Conservation (phyloP, 2,888 invertebrate genomes). For the Itoplectis maculator region DNA sequence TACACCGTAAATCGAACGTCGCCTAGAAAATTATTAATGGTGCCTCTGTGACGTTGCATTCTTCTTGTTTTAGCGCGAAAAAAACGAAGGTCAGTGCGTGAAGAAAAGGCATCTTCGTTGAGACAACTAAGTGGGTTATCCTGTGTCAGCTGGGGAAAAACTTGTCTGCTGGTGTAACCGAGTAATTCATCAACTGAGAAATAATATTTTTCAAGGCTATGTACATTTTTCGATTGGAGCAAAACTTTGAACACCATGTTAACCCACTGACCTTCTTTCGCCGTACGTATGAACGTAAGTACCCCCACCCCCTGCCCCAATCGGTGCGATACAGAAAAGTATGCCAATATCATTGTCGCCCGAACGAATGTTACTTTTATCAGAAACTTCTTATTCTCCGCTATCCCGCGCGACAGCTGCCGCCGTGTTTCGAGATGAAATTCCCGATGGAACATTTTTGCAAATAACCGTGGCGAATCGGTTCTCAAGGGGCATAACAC, state of each 20-base stretch:
- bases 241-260: too few species aligned
- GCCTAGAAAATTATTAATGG: constrained; percentile 42
- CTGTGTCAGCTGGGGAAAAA: too few species aligned
- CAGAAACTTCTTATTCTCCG: neutral
- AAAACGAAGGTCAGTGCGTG: neutral
- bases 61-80: constrained; percentile 14
- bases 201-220: too few species aligned
- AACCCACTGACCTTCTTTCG: too few species aligned
- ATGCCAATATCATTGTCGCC: neutral
- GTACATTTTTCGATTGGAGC: too few species aligned
- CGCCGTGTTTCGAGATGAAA: neutral
- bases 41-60: constrained; percentile 15
- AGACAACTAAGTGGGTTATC: too few species aligned
- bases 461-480: constrained; percentile 33
- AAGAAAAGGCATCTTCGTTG: too few species aligned
- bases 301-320: too few species aligned
- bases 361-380: constrained; percentile 5
- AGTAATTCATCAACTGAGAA: too few species aligned
- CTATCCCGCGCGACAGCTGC: constrained; percentile 3
- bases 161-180: too few species aligned
- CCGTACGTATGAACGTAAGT: neutral
- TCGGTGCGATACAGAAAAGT: neutral
- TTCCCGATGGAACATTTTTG: neutral
- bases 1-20: constrained; percentile 47
- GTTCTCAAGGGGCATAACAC: constrained; percentile 17